Conservation (phyloP, 1,140 invertebrate genomes). For the Tribolium madens region DNA sequence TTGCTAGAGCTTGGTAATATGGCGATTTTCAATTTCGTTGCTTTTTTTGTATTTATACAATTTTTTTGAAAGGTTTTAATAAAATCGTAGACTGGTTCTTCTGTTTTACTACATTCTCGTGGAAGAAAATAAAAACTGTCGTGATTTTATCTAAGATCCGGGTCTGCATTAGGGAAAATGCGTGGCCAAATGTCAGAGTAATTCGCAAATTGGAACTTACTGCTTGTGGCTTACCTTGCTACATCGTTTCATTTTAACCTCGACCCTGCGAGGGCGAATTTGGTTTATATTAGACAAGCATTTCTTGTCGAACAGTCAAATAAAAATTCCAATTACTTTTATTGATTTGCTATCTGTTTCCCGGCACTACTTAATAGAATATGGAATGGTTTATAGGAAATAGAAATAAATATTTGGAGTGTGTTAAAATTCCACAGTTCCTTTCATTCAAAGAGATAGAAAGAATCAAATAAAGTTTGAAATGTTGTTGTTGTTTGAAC, state of each 20-base stretch:
- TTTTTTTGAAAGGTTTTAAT: not conserved
- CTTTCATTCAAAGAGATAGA: constrained; percentile 16
- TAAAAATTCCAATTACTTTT: constrained; percentile 49
- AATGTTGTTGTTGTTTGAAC: constrained; percentile 48
- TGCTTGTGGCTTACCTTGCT: constrained; percentile 44
- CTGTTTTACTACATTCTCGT: not conserved
- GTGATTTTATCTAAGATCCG: constrained; percentile 43
- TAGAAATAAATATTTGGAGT: constrained; percentile 36
- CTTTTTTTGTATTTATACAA: not conserved
- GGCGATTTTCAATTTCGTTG: not conserved
- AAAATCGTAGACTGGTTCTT: not conserved
- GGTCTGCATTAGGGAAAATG: constrained; percentile 36
- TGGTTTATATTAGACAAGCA: constrained; percentile 47
- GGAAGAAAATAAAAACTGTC: constrained; percentile 28
- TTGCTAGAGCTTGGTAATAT: not conserved
- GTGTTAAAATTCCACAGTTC: constrained; percentile 29
- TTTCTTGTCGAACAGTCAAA: constrained; percentile 47
- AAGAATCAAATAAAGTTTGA: constrained; percentile 47
- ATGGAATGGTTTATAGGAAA: constrained; percentile 34
- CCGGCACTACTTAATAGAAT: constrained; percentile 43
- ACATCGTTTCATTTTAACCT: constrained; percentile 46
- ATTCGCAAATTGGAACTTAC: constrained; percentile 49
- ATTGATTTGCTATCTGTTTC: constrained; percentile 49
- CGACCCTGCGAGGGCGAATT: constrained; percentile 12
- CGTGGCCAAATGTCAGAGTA: constrained; percentile 43